Percentiles rank a stretch among this genome's conserved stretches.
Conservation (phyloP, 2,888 invertebrate genomes). For the Amphipoea lucens region DNA sequence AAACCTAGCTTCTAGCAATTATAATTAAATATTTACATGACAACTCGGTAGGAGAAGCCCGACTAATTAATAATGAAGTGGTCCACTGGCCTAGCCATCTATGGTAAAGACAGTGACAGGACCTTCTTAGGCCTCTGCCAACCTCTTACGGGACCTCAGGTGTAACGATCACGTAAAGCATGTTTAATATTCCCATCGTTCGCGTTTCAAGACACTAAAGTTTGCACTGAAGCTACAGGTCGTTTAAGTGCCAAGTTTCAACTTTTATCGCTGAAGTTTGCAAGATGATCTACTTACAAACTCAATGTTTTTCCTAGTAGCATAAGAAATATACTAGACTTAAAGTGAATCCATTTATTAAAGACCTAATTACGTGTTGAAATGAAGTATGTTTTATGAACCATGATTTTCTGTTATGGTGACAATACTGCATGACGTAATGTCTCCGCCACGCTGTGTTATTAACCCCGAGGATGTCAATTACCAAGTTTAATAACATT, state of each 20-base stretch:
- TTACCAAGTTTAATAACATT: conserved; percentile 37
- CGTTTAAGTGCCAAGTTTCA: conserved; percentile 51
- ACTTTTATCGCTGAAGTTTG: conserved; percentile 33
- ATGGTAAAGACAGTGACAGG: not conserved
- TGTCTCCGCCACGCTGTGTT: conserved; percentile 33
- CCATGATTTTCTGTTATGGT: conserved; percentile 15
- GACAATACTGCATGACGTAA: conserved; percentile 47
- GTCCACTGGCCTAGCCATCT: not conserved
- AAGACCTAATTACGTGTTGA: conserved; percentile 2
- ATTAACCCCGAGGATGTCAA: conserved; percentile 51
- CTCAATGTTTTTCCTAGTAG: conserved; percentile 14
- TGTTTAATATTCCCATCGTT: conserved; percentile 39
- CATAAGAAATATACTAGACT: not conserved
- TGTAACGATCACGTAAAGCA: conserved; percentile 27
- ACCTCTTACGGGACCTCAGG: conserved; percentile 28
- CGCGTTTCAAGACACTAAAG: conserved; percentile 46
- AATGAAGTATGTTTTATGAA: conserved; percentile 7
- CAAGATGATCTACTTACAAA: conserved; percentile 38
- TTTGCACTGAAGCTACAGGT: conserved; percentile 51
- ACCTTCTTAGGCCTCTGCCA: not conserved
- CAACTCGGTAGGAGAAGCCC: not conserved
- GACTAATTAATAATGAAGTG: conserved; percentile 3
- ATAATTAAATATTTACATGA: conserved; percentile 2
- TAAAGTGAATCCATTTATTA: conserved; percentile 1
- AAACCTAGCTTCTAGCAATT: not conserved